Evolutionary conservation across 2,797 vertebrate genomes (phyloP).

Genomic region (Melanotaenia pygmaea): DNA sequence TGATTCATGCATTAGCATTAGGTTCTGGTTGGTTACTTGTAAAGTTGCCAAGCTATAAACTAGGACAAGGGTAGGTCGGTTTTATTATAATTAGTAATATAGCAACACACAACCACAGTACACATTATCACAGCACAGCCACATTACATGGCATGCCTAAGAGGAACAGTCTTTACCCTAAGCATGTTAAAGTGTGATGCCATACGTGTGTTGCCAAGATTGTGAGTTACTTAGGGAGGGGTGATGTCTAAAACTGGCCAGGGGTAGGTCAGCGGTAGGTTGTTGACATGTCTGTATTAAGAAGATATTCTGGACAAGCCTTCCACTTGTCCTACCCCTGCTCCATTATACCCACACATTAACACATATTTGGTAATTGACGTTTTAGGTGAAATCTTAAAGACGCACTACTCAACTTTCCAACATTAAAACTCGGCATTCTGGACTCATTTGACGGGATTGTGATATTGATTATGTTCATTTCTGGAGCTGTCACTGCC

Average conservation of each 20-base stretch:
- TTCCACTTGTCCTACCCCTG: constrained; percentile 57
- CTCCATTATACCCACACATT: constrained; percentile 54
- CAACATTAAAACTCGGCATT: too few relatives aligned
- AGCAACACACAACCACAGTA: constrained; percentile 43
- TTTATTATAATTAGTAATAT: constrained; percentile 47
- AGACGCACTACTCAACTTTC: too few relatives aligned
- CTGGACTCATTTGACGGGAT: too few relatives aligned
- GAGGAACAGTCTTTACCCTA: constrained; percentile 63
- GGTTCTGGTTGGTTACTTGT: constrained; percentile 70
- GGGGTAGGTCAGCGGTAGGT: constrained; percentile 52
- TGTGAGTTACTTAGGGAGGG: constrained; percentile 65
- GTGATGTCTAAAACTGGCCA: constrained; percentile 37
- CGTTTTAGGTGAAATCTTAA: constrained; percentile 49
- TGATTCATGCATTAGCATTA: constrained; percentile 74
- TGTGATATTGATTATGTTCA: too few relatives aligned
- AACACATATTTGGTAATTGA: constrained; percentile 34
- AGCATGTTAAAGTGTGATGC: constrained; percentile 80
- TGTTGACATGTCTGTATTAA: constrained; percentile 46
- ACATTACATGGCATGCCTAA: constrained; percentile 78
- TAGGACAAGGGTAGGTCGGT: constrained; percentile 56
- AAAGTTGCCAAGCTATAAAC: constrained; percentile 57
- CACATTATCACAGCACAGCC: constrained; percentile 59
- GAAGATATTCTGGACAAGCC: constrained; percentile 38
- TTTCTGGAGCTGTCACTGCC: too few relatives aligned
- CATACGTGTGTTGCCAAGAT: constrained; percentile 66